phyloP scores from a whole-genome alignment of 2,888 invertebrate genomes.

The Nematopogon swammerdamellus region DNA sequence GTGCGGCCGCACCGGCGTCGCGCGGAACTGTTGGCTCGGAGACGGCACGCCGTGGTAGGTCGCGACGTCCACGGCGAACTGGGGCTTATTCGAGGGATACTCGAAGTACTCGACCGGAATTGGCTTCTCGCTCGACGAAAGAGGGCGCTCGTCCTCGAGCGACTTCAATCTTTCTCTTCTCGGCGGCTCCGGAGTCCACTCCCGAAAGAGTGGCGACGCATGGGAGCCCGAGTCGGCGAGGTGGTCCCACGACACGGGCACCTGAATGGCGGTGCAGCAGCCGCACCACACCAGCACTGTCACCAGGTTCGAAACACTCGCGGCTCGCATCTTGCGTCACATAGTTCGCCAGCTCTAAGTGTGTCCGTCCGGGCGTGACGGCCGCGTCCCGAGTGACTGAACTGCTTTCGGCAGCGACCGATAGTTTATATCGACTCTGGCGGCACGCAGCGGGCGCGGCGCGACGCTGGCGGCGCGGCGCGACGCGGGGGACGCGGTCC shows the following conservation, averaged over 20 bases:
- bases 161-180: background rate
- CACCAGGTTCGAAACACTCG: background rate
- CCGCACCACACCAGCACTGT: constrained; percentile 30
- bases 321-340: background rate
- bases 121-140: constrained; percentile 10
- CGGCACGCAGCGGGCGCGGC: background rate
- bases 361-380: background rate
- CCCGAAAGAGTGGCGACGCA: background rate
- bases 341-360: background rate
- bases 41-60: constrained; percentile 35
- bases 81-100: constrained; percentile 40
- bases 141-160: background rate
- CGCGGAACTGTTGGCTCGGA: constrained; percentile 31
- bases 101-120: constrained; percentile 35
- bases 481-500: no score
- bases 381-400: background rate
- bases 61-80: constrained; percentile 36
- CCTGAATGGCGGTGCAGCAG: constrained; percentile 33
- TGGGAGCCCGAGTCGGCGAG: constrained; percentile 2
- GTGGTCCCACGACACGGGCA: constrained; percentile 33
- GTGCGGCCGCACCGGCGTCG: constrained; percentile 30
- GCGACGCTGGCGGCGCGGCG: no score
- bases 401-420: background rate
- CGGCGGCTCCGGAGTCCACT: background rate
- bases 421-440: background rate